Percentiles rank a stretch among this genome's conserved stretches.
Evolutionary conservation across 2,113 vertebrate species (phyloP).

Genomic region (Burhinus oedicnemus): DNA sequence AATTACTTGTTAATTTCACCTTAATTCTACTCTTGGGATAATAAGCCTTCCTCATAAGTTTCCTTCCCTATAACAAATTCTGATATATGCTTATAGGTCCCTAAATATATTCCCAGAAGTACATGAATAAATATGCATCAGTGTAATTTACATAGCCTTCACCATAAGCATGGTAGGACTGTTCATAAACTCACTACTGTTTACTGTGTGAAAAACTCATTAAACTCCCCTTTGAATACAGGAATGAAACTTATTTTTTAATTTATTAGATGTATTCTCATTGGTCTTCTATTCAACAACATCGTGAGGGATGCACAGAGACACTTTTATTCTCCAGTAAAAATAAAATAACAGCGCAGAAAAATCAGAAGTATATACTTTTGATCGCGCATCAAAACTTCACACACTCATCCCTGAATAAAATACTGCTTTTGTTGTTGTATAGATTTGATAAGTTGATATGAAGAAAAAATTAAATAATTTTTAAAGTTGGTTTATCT

Average conservation of each 20-base stretch:
- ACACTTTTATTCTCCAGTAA: neutral
- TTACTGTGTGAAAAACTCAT: conserved; percentile 71
- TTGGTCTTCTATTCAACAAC: conserved; percentile 29
- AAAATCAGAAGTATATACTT: neutral
- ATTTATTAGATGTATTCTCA: conserved; percentile 54
- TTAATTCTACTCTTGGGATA: conserved; percentile 81
- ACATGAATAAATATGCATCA: conserved; percentile 81
- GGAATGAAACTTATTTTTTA: conserved; percentile 60
- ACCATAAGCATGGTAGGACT: conserved; percentile 54
- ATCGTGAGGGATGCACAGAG: neutral
- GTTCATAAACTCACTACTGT: conserved; percentile 70
- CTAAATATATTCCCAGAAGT: conserved; percentile 80
- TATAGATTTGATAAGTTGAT: neutral
- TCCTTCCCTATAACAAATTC: conserved; percentile 72
- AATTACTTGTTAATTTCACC: conserved; percentile 81
- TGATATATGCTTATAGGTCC: conserved; percentile 70
- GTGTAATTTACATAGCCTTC: conserved; percentile 74
- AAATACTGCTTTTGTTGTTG: neutral
- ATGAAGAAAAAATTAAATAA: neutral
- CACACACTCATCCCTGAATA: neutral
- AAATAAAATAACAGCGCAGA: neutral
- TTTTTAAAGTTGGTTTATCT: conserved; percentile 7
- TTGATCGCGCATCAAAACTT: neutral
- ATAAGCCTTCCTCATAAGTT: conserved; percentile 68
- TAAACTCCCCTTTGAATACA: conserved; percentile 63